phyloP scores from a whole-genome alignment of 2,113 vertebrate genomes.

The Pluvialis apricaria region DNA sequence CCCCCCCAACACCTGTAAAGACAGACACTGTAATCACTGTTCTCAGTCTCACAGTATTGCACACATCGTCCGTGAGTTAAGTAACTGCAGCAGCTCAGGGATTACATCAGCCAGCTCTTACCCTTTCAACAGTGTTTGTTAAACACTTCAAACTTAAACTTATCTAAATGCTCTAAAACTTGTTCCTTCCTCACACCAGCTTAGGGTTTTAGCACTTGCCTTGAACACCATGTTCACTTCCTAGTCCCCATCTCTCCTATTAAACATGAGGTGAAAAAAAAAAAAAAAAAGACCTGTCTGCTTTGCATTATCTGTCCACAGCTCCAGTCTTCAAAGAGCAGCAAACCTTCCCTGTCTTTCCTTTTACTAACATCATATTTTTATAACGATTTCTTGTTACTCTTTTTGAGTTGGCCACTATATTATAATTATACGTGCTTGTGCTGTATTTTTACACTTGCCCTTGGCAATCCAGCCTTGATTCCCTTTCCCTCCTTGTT shows the following conservation, averaged over 20 bases:
- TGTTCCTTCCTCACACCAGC: not conserved
- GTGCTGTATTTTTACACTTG: not conserved
- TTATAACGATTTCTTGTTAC: not conserved
- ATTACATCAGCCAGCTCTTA: constrained; percentile 9
- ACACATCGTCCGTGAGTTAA: not conserved
- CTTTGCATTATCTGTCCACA: not conserved
- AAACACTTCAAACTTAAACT: not conserved
- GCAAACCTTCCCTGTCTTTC: not conserved
- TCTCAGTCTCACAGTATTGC: not conserved
- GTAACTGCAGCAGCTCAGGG: not conserved
- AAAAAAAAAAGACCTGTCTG: not conserved
- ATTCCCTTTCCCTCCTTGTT: not conserved
- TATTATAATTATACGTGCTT: not conserved
- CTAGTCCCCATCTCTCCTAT: not conserved
- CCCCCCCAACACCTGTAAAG: not conserved
- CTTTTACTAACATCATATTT: not conserved
- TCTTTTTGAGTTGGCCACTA: not conserved
- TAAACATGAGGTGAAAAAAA: not conserved
- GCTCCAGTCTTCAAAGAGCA: not conserved
- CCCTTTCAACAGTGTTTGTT: not conserved
- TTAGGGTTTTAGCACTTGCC: not conserved
- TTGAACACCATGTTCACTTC: not conserved
- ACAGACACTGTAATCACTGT: not conserved
- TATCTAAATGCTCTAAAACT: not conserved
- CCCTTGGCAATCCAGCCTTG: not conserved